Conservation (phyloP, 2,888 invertebrate genomes). For the Cerastis rubricosa region DNA sequence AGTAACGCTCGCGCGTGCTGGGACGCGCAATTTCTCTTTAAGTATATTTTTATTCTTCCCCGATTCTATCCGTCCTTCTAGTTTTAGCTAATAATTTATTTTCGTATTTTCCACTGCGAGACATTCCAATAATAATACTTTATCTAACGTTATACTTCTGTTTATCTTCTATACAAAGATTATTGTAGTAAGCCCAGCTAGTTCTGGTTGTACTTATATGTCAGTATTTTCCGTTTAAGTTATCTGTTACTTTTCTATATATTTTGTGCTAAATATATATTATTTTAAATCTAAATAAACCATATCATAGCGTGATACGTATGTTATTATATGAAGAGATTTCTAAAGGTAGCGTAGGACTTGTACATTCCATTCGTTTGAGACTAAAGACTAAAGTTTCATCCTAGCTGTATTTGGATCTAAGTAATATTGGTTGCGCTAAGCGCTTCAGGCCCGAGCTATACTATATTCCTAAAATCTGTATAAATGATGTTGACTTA, state of each 20-base stretch:
- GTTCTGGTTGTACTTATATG: conserved; percentile 80
- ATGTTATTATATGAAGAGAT: conserved; percentile 72
- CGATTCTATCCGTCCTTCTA: conserved; percentile 78
- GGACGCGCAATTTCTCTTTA: conserved; percentile 33
- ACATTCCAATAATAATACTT: conserved; percentile 64
- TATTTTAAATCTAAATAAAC: conserved; percentile 72
- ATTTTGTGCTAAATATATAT: conserved; percentile 64
- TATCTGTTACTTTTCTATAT: conserved; percentile 65
- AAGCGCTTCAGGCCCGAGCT: conserved; percentile 61
- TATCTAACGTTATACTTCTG: conserved; percentile 63
- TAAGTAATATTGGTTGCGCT: conserved; percentile 56
- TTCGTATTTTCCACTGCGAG: conserved; percentile 60
- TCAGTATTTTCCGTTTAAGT: conserved; percentile 72
- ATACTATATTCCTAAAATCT: conserved; percentile 72
- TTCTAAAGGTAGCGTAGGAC: conserved; percentile 69
- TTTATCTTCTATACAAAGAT: conserved; percentile 61
- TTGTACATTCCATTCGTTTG: conserved; percentile 73
- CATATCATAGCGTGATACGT: conserved; percentile 84
- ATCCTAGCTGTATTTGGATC: conserved; percentile 49
- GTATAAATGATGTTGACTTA: conserved; percentile 76
- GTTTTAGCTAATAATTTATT: conserved; percentile 74
- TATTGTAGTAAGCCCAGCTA: conserved; percentile 62
- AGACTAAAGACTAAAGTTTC: conserved; percentile 64
- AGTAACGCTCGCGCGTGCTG: neutral
- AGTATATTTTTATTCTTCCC: conserved; percentile 65